Evolutionary conservation across 2,113 vertebrate species (phyloP).

Genomic region (Xyliphius kryptos): DNA sequence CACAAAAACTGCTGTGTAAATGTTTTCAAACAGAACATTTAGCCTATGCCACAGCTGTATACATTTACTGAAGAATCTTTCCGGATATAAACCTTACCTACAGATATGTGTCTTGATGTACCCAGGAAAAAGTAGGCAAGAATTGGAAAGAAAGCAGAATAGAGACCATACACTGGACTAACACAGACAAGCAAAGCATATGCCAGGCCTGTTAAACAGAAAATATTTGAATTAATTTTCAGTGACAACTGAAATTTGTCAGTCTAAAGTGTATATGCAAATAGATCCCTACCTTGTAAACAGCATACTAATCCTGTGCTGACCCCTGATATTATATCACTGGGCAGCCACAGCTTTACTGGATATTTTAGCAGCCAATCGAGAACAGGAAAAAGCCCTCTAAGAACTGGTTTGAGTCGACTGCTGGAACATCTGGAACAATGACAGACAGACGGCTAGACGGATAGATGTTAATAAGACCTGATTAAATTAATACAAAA

Average conservation of each 20-base stretch:
- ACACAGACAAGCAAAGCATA: conserved; percentile 75
- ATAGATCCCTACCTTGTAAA: conserved; percentile 67
- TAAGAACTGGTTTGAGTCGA: conserved; percentile 63
- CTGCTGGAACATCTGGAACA: conserved; percentile 55
- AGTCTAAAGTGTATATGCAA: neutral
- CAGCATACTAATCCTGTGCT: conserved; percentile 78
- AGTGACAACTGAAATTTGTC: no score
- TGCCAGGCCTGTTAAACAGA: conserved; percentile 67
- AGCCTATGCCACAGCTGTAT: neutral
- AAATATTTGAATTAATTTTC: neutral
- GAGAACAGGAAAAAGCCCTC: conserved; percentile 65
- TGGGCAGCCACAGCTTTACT: conserved; percentile 70
- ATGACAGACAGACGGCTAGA: no score
- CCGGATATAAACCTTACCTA: conserved; percentile 61
- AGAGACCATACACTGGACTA: conserved; percentile 75
- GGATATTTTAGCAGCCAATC: conserved; percentile 77
- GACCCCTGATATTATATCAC: conserved; percentile 73
- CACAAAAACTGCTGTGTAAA: no score
- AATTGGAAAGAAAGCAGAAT: conserved; percentile 82
- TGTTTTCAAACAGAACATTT: neutral
- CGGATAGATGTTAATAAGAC: no score
- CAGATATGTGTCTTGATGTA: conserved; percentile 81
- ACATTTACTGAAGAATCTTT: neutral
- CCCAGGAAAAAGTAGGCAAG: conserved; percentile 80
- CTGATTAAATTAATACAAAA: no score